These are phyloP conservation scores for Dendropsophus ebraccatus DNA, from an alignment of 2,113 vertebrate species.

Conservation along the genomic window DNA sequence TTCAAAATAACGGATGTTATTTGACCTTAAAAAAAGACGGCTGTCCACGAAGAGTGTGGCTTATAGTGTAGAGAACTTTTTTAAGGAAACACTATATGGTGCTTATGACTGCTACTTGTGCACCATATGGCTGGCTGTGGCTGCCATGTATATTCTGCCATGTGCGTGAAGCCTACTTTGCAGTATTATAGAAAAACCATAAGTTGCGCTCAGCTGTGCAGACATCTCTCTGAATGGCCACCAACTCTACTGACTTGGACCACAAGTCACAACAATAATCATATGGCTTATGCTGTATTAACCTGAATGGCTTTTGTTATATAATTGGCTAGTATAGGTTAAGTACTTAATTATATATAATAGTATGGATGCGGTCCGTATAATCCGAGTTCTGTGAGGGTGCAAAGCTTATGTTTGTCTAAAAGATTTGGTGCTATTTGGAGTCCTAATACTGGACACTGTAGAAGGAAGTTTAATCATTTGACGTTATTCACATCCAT, in stretches of 20 bases:
- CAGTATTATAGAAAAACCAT: background rate
- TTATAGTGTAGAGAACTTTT: too few species aligned
- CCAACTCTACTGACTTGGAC: background rate
- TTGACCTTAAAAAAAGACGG: too few species aligned
- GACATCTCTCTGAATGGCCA: background rate
- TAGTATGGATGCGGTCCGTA: background rate
- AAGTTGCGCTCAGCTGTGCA: background rate
- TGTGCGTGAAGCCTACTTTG: background rate
- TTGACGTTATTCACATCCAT: too few species aligned
- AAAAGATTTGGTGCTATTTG: background rate
- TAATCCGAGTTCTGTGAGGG: background rate
- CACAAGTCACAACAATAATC: background rate
- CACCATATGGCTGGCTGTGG: too few species aligned
- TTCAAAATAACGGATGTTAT: too few species aligned
- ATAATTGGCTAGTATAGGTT: background rate
- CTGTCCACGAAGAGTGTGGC: too few species aligned
- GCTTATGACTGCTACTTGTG: too few species aligned
- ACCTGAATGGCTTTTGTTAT: background rate
- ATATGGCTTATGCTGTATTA: background rate
- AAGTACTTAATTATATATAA: conserved; percentile 8
- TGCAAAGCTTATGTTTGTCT: background rate
- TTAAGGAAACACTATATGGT: too few species aligned
- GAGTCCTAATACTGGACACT: background rate
- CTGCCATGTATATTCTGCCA: too few species aligned
- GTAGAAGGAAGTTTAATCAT: too few species aligned